Conservation (phyloP, 2,113 vertebrate species). For the Equus przewalskii region DNA sequence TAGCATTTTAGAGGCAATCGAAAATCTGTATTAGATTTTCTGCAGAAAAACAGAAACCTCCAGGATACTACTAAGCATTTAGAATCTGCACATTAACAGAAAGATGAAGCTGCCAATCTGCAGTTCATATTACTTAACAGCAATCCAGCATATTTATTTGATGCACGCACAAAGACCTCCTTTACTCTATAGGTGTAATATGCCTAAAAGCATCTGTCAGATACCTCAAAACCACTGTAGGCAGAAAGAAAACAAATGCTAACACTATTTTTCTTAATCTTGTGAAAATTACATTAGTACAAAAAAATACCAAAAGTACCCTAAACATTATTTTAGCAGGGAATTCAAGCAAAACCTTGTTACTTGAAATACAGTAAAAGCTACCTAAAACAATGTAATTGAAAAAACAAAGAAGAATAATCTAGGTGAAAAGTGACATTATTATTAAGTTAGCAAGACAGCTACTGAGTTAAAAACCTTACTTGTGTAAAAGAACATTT, state of each 20-base stretch:
- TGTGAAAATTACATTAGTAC: background rate
- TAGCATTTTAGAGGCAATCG: conserved; percentile 26
- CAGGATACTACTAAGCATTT: conserved; percentile 6
- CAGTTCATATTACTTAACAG: background rate
- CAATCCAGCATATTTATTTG: fast-evolving
- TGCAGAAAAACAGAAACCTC: conserved; percentile 59
- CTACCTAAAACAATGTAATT: background rate
- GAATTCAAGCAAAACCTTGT: conserved; percentile 5
- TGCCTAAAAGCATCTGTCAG: background rate
- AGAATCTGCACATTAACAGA: background rate
- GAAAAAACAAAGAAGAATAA: background rate
- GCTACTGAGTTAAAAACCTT: background rate
- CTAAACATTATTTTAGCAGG: background rate
- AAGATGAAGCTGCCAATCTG: background rate
- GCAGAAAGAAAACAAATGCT: background rate
- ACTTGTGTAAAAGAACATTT: conserved; percentile 27
- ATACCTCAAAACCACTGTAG: background rate
- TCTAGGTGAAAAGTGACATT: background rate
- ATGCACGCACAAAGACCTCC: fast-evolving
- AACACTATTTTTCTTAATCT: background rate
- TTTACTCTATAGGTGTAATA: background rate
- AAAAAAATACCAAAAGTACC: background rate
- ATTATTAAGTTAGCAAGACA: background rate
- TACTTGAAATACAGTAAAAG: background rate
- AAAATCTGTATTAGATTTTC: conserved; percentile 76